A percentile compares a stretch with the other conserved stretches of the same genome.
Evolutionary conservation across 2,797 vertebrate species (phyloP).

Genomic region (Clarias fuscus): DNA sequence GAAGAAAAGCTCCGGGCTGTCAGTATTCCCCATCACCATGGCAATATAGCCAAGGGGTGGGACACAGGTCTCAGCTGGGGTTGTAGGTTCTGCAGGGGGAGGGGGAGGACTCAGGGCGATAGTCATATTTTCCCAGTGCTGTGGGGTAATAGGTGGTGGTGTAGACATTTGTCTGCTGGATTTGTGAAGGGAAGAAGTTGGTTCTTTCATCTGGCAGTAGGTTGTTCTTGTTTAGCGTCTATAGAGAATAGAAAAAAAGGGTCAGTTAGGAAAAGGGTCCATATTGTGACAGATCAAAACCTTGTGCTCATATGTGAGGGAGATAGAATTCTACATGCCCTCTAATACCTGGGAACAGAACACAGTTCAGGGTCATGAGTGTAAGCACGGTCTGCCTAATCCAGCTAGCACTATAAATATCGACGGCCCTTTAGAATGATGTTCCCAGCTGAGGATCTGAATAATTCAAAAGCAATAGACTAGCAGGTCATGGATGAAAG

Average conservation of each 20-base stretch:
- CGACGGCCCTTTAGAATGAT: slow-evolving; percentile 28
- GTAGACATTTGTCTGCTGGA: slow-evolving; percentile 98
- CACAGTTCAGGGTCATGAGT: slow-evolving; percentile 35
- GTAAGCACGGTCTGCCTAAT: slow-evolving; percentile 14
- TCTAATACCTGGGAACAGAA: slow-evolving; percentile 1
- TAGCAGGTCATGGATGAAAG: slow-evolving; percentile 53
- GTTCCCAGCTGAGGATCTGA: slow-evolving; percentile 55
- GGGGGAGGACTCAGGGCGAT: slow-evolving; percentile 91
- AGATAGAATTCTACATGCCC: neutral
- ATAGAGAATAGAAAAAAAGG: slow-evolving; percentile 50
- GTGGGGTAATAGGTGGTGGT: slow-evolving; percentile 97
- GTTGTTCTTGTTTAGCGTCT: slow-evolving; percentile 99
- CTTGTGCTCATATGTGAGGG: slow-evolving; percentile 17
- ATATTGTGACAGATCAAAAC: neutral
- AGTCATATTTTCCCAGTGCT: slow-evolving; percentile 91
- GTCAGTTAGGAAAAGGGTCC: slow-evolving; percentile 22
- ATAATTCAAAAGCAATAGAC: slow-evolving; percentile 62
- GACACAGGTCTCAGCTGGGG: slow-evolving; percentile 82
- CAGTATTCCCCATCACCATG: slow-evolving; percentile 51
- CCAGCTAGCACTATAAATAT: slow-evolving; percentile 47
- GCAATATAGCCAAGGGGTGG: slow-evolving; percentile 37
- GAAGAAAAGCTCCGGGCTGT: slow-evolving; percentile 53
- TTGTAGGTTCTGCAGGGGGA: slow-evolving; percentile 95
- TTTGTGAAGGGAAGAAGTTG: slow-evolving; percentile 86
- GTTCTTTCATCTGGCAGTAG: slow-evolving; percentile 93